Evolutionary conservation across 2,797 vertebrate species (phyloP), one percentile per base, ranked within the genome.

Genomic region (Tadarida brasiliensis): DNA sequence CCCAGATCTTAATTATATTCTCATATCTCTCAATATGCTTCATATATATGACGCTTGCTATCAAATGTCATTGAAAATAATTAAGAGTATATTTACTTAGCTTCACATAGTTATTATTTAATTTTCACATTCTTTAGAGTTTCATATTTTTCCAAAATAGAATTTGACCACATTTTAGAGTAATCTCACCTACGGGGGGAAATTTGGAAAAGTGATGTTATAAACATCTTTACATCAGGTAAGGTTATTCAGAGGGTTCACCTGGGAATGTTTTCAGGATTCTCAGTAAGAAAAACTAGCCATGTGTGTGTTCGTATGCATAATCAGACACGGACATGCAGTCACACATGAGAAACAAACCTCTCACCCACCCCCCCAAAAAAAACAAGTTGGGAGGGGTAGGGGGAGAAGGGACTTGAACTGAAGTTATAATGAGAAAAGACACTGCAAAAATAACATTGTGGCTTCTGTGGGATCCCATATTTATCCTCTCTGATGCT

Each of bases 391-490:
- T 86, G 70, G 16, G 73, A 61, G 59, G 26, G 33, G n/a, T 19
- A 4, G 74, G n/a, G 30, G 90, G 89, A 28, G 51, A 91, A 90
- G 96, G 96, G 83, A 70, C 90, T 92, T 76, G 74, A 90, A 86
- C 81, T 92, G 68, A 95, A 96, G 96, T 89, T 97, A 97, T 96
- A 97, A 95, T 95, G 96, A 98, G 96, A 96, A 97, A 97, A 95
- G 96, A 91, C 86, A 85, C 87, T 95, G 70, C 92, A 97, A 97
- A 97, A 97, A 97, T 98, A 98, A 97, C 96, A 96, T 51, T 94
- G 96, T 97, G 97, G 97, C 54, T 94, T 92, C 59, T 97, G 97
- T 94, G 97, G 97, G 61, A 97, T 98, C 97, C 97, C 95, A 97
- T 96, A 97, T 98, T 98, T 98, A 97, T 96, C 97, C 96, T 96